Conservation (phyloP, 2,888 invertebrate genomes). For the Tiliacea aurago region DNA sequence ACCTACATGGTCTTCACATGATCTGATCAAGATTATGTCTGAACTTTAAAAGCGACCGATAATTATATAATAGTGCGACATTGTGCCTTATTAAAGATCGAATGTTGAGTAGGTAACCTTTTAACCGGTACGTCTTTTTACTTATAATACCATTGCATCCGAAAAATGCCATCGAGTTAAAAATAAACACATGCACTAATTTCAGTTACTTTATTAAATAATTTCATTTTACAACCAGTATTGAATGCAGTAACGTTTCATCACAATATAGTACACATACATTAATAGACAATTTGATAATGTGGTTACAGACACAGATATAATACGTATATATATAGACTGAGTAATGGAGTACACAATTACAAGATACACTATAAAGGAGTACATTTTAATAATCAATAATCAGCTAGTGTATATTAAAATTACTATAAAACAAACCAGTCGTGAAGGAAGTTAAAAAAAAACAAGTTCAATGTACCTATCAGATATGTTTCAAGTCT, state of each 20-base stretch:
- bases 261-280: constrained; percentile 87
- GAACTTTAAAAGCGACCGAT: too few species aligned
- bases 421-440: constrained; percentile 77
- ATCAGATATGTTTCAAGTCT: constrained; percentile 87
- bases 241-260: constrained; percentile 88
- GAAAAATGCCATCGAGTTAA: too few species aligned
- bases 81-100: too few species aligned
- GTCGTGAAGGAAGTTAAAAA: constrained; percentile 75
- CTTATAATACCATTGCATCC: too few species aligned
- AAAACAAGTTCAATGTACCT: constrained; percentile 75
- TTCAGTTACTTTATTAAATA: constrained; percentile 89
- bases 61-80: too few species aligned
- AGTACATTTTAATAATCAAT: constrained; percentile 72
- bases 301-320: constrained; percentile 87
- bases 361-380: constrained; percentile 75
- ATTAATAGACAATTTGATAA: constrained; percentile 79
- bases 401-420: constrained; percentile 72
- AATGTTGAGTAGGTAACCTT: too few species aligned
- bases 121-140: too few species aligned
- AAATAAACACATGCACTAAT: constrained; percentile 54
- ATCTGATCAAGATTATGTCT: too few species aligned
- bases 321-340: constrained; percentile 79
- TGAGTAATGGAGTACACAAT: constrained; percentile 79
- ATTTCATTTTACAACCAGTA: constrained; percentile 90
- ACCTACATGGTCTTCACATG: too few species aligned